Evolutionary conservation across 2,113 vertebrate genomes (phyloP).

Genomic region (Barnardius zonarius): DNA sequence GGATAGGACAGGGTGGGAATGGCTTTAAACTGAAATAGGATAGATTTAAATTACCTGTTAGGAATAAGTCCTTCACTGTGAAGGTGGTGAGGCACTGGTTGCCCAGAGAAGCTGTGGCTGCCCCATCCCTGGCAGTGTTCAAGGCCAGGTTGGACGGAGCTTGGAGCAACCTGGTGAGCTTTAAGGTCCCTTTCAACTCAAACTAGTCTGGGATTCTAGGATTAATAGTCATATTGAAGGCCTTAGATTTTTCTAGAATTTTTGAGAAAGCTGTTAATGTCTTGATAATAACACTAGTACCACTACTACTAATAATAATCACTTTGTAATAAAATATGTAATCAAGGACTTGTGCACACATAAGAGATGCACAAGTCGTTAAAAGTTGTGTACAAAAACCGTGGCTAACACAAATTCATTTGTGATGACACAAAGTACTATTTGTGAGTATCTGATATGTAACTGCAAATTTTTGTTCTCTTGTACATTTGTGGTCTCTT

Average conservation of each 20-base stretch:
- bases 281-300: not conserved
- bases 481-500: not conserved
- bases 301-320: not conserved
- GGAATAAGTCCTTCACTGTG: not conserved
- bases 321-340: not conserved
- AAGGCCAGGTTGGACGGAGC: too few relatives aligned
- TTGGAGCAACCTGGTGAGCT: not conserved
- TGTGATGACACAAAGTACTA: not conserved
- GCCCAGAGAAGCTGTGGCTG: too few relatives aligned
- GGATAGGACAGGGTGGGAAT: not conserved
- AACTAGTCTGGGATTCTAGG: not conserved
- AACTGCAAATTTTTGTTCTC: not conserved
- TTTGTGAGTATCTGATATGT: not conserved
- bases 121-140: too few relatives aligned
- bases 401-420: not conserved
- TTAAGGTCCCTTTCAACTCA: not conserved
- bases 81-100: not conserved
- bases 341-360: not conserved
- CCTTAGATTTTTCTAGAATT: not conserved
- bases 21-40: not conserved
- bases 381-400: not conserved
- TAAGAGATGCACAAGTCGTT: not conserved
- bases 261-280: not conserved
- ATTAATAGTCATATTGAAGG: not conserved
- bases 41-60: not conserved